Conservation (phyloP, 2,888 invertebrate genomes). For the Eupithecia tripunctaria region DNA sequence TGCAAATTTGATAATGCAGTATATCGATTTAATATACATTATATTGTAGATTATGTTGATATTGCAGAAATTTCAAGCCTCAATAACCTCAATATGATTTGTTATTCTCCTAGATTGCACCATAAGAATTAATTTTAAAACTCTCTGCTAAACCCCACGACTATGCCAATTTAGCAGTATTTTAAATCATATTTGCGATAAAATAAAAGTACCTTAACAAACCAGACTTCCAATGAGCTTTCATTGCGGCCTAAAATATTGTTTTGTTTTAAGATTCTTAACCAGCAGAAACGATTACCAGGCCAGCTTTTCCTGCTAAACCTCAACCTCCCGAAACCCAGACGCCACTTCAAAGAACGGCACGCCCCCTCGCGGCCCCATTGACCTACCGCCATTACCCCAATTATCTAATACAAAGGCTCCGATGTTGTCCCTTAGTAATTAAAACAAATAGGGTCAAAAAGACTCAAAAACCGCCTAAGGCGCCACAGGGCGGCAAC, state of each 20-base stretch:
- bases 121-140: neutral
- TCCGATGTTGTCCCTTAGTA: constrained; percentile 76
- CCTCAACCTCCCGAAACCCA: constrained; percentile 16
- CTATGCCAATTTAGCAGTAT: neutral
- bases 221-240: neutral
- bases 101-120: neutral
- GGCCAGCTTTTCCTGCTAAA: constrained; percentile 23
- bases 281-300: neutral
- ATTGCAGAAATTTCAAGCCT: too few species aligned
- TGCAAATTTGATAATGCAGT: too few species aligned
- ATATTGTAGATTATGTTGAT: too few species aligned
- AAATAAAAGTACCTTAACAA: neutral
- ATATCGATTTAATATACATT: too few species aligned
- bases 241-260: neutral
- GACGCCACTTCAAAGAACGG: constrained; percentile 43
- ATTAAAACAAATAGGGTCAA: constrained; percentile 85
- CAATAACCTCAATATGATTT: too few species aligned
- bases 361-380: constrained; percentile 55
- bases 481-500: constrained; percentile 80
- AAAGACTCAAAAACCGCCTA: constrained; percentile 66
- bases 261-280: neutral
- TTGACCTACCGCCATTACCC: constrained; percentile 44
- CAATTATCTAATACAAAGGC: constrained; percentile 44
- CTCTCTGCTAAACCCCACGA: neutral
- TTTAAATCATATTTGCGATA: neutral